Conservation (phyloP, 2,113 vertebrate genomes). For the Thalassarche chlororhynchos region DNA sequence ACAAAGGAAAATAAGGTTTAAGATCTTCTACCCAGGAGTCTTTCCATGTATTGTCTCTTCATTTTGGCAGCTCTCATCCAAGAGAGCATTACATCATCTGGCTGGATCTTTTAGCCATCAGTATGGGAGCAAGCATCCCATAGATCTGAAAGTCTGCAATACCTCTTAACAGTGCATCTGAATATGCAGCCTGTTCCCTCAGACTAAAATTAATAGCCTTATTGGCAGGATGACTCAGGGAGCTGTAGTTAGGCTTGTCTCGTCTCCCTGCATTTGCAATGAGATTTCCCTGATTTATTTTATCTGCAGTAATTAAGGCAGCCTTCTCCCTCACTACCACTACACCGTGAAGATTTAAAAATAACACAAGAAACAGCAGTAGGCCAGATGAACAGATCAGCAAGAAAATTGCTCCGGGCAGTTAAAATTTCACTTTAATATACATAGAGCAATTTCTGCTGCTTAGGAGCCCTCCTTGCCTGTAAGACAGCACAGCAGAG, state of each 20-base stretch:
- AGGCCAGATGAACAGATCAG: not conserved
- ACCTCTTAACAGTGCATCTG: not conserved
- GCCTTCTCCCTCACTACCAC: not conserved
- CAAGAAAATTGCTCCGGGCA: not conserved
- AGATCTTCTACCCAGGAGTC: not conserved
- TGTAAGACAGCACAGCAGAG: not conserved
- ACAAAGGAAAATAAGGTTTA: not conserved
- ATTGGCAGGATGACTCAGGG: slow-evolving; percentile 66
- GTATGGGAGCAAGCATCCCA: not conserved
- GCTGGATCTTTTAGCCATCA: not conserved
- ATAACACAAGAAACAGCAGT: slow-evolving; percentile 19
- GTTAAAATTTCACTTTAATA: not conserved
- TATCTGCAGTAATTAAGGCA: slow-evolving; percentile 77
- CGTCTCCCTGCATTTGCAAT: slow-evolving; percentile 54
- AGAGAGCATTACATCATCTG: not conserved
- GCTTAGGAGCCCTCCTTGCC: not conserved
- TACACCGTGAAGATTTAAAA: slow-evolving; percentile 40
- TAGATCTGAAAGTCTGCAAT: not conserved
- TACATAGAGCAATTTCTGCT: not conserved
- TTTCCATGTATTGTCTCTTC: not conserved
- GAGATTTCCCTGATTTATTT: slow-evolving; percentile 77
- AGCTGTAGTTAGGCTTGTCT: slow-evolving; percentile 42
- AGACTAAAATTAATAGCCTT: slow-evolving; percentile 19
- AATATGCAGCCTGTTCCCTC: not conserved
- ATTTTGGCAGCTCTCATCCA: not conserved